Base-by-base conservation (phyloP, 2,113 vertebrate species). In the Argyrosomus japonicus region DNA sequence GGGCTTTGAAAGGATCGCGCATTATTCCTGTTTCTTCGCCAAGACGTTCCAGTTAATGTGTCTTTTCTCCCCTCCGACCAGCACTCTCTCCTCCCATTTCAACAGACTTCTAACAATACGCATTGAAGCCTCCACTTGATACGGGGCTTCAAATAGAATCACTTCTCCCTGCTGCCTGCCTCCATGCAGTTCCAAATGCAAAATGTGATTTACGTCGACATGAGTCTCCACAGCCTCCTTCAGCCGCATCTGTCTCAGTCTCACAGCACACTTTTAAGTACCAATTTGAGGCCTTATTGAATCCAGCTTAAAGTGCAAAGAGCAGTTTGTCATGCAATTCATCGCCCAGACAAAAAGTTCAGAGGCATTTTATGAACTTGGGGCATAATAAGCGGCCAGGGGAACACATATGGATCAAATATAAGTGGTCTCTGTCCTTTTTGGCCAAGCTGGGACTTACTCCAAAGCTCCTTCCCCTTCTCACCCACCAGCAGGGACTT, bases 261-360 rank as follows among this genome's bases (percentile, higher is more conserved):
- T 87, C 76, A 45, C 77, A 45, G 79, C 82, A 82, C 81, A 74
- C 86, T 83, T 93, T 90, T 87, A 89, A 93, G 90, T 75, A 89
- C 79, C 91, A 93, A 91, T 94, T 90, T 93, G 83, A 79, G 88
- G 75, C 80, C 81, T 89, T 88, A 92, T 88, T 91, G 90, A 93
- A 88, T 80, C 78, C 56, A 29, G 87, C 68, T 92, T 87, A 86
- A 91, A 93, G 84, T 77, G 82, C 75, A 88, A 84, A 88, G 85
- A 92, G 84, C 80, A 63, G 91, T 95, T 91, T 83, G 82, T 92
- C 89, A 90, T 89, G 89, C 76, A 79, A 85, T 89, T 88, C 87
- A 77, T 79, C 82, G 83, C 77, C 82, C 36, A 32, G 87, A 91
- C 89, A 87, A 91, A 94, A 77, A 60, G 69, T 79, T 90, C 75